Conservation (phyloP, 2,797 vertebrate species). For the Taenioides sp. region DNA sequence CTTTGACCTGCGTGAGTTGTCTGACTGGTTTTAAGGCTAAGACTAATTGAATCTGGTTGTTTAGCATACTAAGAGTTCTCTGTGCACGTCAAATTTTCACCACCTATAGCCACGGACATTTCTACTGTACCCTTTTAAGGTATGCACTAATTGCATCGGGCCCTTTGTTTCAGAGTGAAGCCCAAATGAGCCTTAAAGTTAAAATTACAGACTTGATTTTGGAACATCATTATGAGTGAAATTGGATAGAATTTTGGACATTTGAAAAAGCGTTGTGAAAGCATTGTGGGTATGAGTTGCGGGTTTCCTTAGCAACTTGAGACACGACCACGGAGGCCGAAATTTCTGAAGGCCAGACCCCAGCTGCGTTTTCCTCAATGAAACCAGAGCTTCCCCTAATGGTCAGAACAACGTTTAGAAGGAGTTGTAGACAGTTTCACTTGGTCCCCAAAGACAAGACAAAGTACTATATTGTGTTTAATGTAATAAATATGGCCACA, state of each 20-base stretch:
- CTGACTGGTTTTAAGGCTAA: too few relatives aligned
- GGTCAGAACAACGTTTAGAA: neutral
- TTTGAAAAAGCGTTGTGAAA: slow-evolving; percentile 12
- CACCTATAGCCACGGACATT: slow-evolving; percentile 7
- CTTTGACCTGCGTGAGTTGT: too few relatives aligned
- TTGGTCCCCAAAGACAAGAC: slow-evolving; percentile 5
- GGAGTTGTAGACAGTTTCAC: neutral
- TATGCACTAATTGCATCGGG: neutral
- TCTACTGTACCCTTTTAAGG: neutral
- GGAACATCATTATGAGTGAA: neutral
- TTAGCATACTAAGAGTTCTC: too few relatives aligned
- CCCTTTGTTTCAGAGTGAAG: neutral
- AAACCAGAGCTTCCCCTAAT: slow-evolving; percentile 10
- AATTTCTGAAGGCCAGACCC: slow-evolving; percentile 13
- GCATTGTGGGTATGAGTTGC: slow-evolving; percentile 8
- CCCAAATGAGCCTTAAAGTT: slow-evolving; percentile 1
- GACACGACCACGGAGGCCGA: neutral
- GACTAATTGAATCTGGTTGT: too few relatives aligned
- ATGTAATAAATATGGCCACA: slow-evolving; percentile 1
- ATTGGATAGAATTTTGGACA: slow-evolving; percentile 1
- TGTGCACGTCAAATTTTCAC: neutral
- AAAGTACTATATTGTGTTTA: neutral
- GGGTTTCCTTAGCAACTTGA: slow-evolving; percentile 5
- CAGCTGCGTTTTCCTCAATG: slow-evolving; percentile 10
- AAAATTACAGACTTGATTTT: neutral